Evolutionary conservation across 2,113 vertebrate genomes (phyloP).

Genomic region (Papio anubis): DNA sequence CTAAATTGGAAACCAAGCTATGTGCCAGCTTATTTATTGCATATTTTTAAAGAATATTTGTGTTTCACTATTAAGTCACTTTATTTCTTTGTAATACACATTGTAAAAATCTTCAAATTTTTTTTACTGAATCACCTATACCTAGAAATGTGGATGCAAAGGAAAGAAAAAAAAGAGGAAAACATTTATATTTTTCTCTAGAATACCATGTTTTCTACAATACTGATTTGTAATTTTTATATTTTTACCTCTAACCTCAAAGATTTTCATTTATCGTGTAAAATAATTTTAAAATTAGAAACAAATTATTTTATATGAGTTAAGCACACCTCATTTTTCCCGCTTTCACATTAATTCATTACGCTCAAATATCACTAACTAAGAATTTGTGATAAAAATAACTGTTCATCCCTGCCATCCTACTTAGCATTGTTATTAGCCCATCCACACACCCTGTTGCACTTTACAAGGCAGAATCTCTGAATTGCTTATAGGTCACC

Average conservation of each 20-base stretch:
- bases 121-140: background rate
- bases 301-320: background rate
- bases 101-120: background rate
- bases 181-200: background rate
- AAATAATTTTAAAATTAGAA: conserved; percentile 16
- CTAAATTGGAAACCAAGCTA: background rate
- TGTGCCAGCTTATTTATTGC: background rate
- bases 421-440: background rate
- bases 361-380: background rate
- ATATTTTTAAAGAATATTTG: conserved; percentile 10
- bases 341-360: background rate
- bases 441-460: background rate
- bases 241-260: background rate
- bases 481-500: conserved; percentile 1
- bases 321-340: background rate
- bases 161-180: background rate
- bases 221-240: background rate
- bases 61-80: background rate
- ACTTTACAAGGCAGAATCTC: background rate
- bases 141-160: background rate
- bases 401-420: background rate
- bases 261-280: background rate
- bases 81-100: background rate
- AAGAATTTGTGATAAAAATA: background rate
- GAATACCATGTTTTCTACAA: background rate